Evolutionary conservation across 1,140 invertebrate genomes (phyloP), one percentile per base, ranked within the genome.

Genomic region (Penaeus japonicus): DNA sequence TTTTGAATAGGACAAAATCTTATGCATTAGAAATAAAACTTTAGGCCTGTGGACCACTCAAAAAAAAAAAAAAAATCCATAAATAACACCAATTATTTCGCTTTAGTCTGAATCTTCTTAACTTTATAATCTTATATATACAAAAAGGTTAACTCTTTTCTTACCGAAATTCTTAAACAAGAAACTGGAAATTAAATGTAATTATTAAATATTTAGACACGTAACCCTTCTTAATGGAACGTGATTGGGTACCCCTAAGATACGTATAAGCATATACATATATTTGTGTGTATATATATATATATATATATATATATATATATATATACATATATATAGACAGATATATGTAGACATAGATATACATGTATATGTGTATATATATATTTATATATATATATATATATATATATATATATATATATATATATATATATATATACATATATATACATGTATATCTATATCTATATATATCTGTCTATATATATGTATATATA

Each of bases 371-470:
- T 24, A 84, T 22, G 2, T 54, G 2, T 39, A 22, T 54, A 22
- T 10, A 22, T 39, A 22, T 27, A 3, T 57, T 4, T 54, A n/a
- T 47, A 75, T 47, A 35, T 39, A 39, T 59, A 39, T 59, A 77
- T 54, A 77, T 47, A 79, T 57, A 79, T 53, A 53, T 53, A 84
- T 39, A 39, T 57, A 84, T 54, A 65, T 54, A 84, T 54, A 47
- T 54, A 84, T 54, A 84, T 54, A 83, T 54, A 84, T 27, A 84
- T 27, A 84, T 27, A 84, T 27, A 84, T 27, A 84, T 12, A 84
- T 12, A 57, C 10, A 65, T 12, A 84, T 12, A 84, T 24, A 84
- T 12, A 84, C n/a, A 84, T 0, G 73, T 12, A 32, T 18, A 84
- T 47, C 15, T 24, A 70, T 12, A 84, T 20, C 75, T n/a, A 70